These are phyloP conservation scores for Cephonodes hylas DNA, from an alignment of 2,888 invertebrate genomes.

Conservation along the genomic window DNA sequence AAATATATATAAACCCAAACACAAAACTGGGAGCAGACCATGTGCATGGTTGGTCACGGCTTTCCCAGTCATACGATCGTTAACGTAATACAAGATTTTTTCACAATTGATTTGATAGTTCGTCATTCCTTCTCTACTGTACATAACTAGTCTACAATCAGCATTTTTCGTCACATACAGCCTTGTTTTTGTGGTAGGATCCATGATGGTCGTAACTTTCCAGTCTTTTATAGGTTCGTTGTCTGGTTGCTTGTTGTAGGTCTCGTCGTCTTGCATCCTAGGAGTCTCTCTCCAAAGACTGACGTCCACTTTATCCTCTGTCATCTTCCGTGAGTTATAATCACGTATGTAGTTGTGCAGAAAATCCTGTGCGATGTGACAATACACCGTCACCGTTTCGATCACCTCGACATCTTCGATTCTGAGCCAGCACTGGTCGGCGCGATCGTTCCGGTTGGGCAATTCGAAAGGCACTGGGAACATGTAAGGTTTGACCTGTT, in stretches of 20 bases:
- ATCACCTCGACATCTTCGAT: conserved; percentile 65
- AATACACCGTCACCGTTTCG: conserved; percentile 61
- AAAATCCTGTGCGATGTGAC: conserved; percentile 58
- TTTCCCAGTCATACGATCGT: conserved; percentile 48
- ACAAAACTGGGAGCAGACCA: neutral
- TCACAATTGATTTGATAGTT: conserved; percentile 67
- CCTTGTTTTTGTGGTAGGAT: conserved; percentile 57
- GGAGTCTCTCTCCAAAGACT: conserved; percentile 65
- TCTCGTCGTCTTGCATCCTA: conserved; percentile 35
- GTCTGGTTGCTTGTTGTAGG: conserved; percentile 38
- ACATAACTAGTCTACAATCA: conserved; percentile 65
- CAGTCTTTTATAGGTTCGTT: conserved; percentile 53
- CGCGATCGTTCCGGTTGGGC: conserved; percentile 66
- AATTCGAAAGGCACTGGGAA: conserved; percentile 66
- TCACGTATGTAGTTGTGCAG: conserved; percentile 59
- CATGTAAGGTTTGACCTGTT: conserved; percentile 44
- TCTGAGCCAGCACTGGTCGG: conserved; percentile 70
- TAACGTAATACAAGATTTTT: conserved; percentile 60
- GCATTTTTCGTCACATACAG: conserved; percentile 65
- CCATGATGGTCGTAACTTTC: conserved; percentile 59
- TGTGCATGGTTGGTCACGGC: conserved; percentile 16
- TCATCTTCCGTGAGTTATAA: conserved; percentile 66
- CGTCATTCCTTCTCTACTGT: conserved; percentile 61
- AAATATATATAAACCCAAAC: conserved; percentile 8
- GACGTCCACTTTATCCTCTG: conserved; percentile 63